Base-by-base conservation (phyloP, 2,888 invertebrate species). In the Leucophenga maculata region DNA sequence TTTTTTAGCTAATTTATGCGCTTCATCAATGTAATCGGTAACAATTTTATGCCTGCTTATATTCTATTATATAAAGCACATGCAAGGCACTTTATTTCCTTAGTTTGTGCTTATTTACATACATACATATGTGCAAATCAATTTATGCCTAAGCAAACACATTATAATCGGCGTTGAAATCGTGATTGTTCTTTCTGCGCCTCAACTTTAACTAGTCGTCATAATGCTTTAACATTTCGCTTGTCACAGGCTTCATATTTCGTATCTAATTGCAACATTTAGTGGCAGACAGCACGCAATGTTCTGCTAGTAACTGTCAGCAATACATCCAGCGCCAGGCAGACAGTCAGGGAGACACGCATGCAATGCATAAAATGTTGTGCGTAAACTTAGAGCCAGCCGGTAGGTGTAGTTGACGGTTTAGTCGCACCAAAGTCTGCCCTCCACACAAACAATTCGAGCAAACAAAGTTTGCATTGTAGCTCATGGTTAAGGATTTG, bases 241-340 rank as follows among this genome's bases (percentile, higher is more conserved):
- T 67, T 84, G 84, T 84, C 84, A 80, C 79, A 80, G 78, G 77
- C 69, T 77, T 59, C 77, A 71, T 74, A 76, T 78, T 73, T 77
- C 70, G 74, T 65, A 71, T 74, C 79, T 83, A 82, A 79, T 84
- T 83, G 82, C 75, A 73, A 75, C 75, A 78, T 83, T 84, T 77
- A 83, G 75, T 73, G 72, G 71, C 75, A 62, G 67, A 72, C 76
- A 67, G 68, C 82, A 83, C 85, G 83, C 82, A 78, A 83, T 67
- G 39, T 54, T 8, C n/a, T 18, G 50, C 50, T 44, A 46, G 31
- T 26, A 2, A 26, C 26, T 26, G 26, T 26, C 26, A 26, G 3
- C 4, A 2, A 26, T 26, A 26, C 32, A 14, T 60, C 13, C 8
- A 18, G n/a, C n/a, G n/a, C n/a, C n/a, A 18, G 16, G 54, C 54